Evolutionary conservation across 2,888 invertebrate species (phyloP).

Genomic region (Zygogramma bicolorata): DNA sequence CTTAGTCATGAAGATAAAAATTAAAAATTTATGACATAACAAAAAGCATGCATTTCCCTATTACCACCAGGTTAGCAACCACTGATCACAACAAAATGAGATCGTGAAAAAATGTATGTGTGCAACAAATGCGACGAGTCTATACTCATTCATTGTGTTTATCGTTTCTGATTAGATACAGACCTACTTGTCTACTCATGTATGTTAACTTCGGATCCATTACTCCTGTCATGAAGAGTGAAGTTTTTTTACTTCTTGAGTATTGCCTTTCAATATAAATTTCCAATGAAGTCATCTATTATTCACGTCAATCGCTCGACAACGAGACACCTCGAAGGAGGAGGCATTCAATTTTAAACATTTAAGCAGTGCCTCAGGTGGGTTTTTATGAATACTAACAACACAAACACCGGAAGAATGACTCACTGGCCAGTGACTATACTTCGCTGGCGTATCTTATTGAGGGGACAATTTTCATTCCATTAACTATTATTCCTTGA

Average conservation of each 20-base stretch:
- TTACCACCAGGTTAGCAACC: no score
- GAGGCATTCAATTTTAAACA: constrained; percentile 22
- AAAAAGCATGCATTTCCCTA: no score
- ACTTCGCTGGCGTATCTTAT: background rate
- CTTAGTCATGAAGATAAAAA: no score
- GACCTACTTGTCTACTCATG: no score
- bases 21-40: no score
- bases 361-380: constrained; percentile 10
- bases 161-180: no score
- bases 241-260: background rate
- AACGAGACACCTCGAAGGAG: constrained; percentile 11
- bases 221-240: background rate
- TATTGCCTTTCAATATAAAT: constrained; percentile 13
- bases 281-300: constrained; percentile 16
- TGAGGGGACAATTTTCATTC: background rate
- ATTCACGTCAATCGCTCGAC: background rate
- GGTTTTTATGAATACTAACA: constrained; percentile 17
- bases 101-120: no score
- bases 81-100: no score
- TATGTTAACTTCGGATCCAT: no score
- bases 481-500: background rate
- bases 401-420: constrained; percentile 19
- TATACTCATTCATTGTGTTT: no score
- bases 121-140: no score
- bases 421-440: constrained; percentile 18